These are phyloP conservation scores for Oncopeltus fasciatus DNA, from an alignment of 1,140 invertebrate genomes.

Conservation along the genomic window DNA sequence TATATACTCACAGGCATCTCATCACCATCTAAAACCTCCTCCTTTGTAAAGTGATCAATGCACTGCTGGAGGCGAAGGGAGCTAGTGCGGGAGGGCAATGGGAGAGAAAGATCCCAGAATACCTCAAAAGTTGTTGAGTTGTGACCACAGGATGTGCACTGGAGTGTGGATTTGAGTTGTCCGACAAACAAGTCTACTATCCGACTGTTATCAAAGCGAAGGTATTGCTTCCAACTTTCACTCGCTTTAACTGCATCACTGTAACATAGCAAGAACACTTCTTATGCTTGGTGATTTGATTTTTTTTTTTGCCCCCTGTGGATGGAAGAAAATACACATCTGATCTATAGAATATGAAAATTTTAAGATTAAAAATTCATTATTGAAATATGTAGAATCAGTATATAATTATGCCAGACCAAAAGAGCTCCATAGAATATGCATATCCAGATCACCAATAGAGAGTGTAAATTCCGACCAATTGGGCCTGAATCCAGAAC, in stretches of 20 bases:
- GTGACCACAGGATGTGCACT: constrained; percentile 78
- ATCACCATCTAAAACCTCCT: constrained; percentile 83
- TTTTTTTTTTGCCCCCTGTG: too few species aligned
- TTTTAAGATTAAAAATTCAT: too few species aligned
- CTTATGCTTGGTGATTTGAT: not conserved
- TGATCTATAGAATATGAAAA: too few species aligned
- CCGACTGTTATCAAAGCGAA: constrained; percentile 70
- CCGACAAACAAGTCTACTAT: constrained; percentile 91
- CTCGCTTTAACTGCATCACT: constrained; percentile 61
- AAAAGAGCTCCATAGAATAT: too few species aligned
- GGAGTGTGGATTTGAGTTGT: constrained; percentile 82
- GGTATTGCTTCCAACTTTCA: constrained; percentile 79
- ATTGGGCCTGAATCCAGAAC: too few species aligned
- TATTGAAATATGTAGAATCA: too few species aligned
- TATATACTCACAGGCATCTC: constrained; percentile 60
- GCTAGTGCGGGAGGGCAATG: constrained; percentile 54
- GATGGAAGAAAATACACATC: too few species aligned
- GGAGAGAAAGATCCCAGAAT: constrained; percentile 39
- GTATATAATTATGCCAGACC: too few species aligned
- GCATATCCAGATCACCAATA: too few species aligned
- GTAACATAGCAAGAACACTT: not conserved
- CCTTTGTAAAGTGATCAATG: constrained; percentile 75
- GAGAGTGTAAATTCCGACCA: too few species aligned
- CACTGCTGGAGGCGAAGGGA: constrained; percentile 66
- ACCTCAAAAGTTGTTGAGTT: constrained; percentile 81